A percentile compares a stretch with the other conserved stretches of the same genome.
These are phyloP conservation scores for Strix occidentalis DNA, from an alignment of 2,797 vertebrate species.

Conservation along the genomic window DNA sequence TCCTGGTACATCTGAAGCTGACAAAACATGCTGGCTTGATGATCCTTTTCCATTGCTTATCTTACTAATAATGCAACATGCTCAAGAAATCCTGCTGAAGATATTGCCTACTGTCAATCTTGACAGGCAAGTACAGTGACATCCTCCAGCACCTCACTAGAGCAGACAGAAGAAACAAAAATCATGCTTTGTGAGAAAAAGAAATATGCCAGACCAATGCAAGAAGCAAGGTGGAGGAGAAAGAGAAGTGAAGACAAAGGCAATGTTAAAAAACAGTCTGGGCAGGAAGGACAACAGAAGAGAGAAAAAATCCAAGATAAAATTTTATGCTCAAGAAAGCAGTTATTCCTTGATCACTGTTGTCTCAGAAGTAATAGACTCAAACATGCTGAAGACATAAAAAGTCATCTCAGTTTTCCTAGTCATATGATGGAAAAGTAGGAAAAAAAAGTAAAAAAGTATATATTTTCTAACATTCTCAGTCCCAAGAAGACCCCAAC, in stretches of 20 bases:
- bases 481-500: not conserved
- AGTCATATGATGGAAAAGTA: not conserved
- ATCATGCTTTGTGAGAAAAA: not conserved
- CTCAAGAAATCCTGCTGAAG: not conserved
- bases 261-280: not conserved
- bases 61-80: not conserved
- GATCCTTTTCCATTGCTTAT: not conserved
- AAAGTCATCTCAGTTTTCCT: not conserved
- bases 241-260: not conserved
- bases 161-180: not conserved
- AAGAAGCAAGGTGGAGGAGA: not conserved
- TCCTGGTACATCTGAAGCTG: not conserved
- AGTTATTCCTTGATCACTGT: not conserved
- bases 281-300: not conserved
- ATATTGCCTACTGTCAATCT: not conserved
- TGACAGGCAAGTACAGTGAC: not conserved
- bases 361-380: not conserved
- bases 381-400: not conserved
- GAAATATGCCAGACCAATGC: not conserved
- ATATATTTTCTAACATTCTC: not conserved
- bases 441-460: too few species aligned
- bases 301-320: not conserved
- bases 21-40: not conserved
- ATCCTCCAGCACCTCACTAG: not conserved
- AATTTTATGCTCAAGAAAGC: not conserved